Base-by-base conservation (phyloP, 2,113 vertebrate genomes). In the Tupaia tana region DNA sequence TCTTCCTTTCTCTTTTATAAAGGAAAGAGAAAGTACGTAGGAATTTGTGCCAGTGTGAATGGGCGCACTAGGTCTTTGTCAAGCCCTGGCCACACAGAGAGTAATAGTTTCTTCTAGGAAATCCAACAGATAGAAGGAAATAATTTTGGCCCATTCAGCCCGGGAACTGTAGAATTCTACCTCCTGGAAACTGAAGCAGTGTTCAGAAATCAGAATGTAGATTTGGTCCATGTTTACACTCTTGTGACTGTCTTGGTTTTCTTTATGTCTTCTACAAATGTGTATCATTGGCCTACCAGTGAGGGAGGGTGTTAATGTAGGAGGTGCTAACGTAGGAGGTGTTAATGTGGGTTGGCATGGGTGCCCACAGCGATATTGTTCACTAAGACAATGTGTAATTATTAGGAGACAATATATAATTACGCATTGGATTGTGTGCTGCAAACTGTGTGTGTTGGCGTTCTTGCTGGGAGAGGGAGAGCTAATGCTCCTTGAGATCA, bases 331-430 rank as follows among this genome's bases (percentile, higher is more conserved):
- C 78, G n/a, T 73, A 93, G 20, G 83, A 92, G n/a, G 56, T 94
- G 75, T 85, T 96, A 78, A 96, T 81, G n/a, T 73, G 94, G 20
- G 83, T 73, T 94, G 96, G 79, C 86, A 61, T 43, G 86, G 86
- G 34, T 95, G 84, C 83, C 91, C 63, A 78, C 67, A 91, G 84
- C 77, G 78, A 58, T 91, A 81, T 93, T 95, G 91, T 95, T 96
- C 97, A 69, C 75, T 8, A 90, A 96, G 91, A 96, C 89, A 96
- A 93, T 95, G 84, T 95, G 11, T 94, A 96, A 97, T 97, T 97
- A 96, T 81, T 94, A 95, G 80, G 86, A 93, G 89, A 96, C 91
- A 95, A 89, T 96, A 89, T 96, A 77, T 95, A 97, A 97, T 97
- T 97, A 95, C 71, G 93, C 0, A 15, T 22, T 91, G 94, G 91